Evolutionary conservation across 1,140 invertebrate genomes (phyloP).

Genomic region (Drosophila albomicans): DNA sequence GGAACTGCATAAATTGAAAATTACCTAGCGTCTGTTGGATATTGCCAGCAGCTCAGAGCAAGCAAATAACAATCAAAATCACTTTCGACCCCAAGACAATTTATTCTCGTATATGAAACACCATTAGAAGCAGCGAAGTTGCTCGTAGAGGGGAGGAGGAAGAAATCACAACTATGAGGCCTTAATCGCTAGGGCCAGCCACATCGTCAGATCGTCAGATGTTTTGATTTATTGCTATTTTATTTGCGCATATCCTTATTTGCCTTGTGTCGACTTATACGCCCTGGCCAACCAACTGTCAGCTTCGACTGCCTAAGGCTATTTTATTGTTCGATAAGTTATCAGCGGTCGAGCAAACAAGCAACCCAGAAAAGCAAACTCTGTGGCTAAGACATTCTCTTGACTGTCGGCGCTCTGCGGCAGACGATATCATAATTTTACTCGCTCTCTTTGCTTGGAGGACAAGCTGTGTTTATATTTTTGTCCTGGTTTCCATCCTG

Average conservation of each 20-base stretch:
- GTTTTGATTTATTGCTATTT: constrained; percentile 82
- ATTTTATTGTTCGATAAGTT: constrained; percentile 82
- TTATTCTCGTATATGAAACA: constrained; percentile 50
- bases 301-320: constrained; percentile 58
- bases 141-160: constrained; percentile 6
- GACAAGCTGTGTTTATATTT: constrained; percentile 64
- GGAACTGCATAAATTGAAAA: constrained; percentile 41
- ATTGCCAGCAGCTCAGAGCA: constrained; percentile 40
- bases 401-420: constrained; percentile 3
- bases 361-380: constrained; percentile 38
- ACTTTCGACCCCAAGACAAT: constrained; percentile 78
- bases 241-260: constrained; percentile 83
- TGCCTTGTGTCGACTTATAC: constrained; percentile 60
- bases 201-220: constrained; percentile 78
- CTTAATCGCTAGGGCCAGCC: constrained; percentile 74
- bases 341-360: constrained; percentile 67
- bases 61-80: constrained; percentile 82
- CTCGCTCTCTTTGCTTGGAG: constrained; percentile 31
- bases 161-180: constrained; percentile 69
- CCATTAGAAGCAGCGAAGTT: constrained; percentile 7
- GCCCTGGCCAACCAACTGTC: constrained; percentile 32
- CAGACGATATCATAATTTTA: constrained; percentile 74
- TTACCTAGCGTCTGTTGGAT: constrained; percentile 19
- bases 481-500: constrained; percentile 51
- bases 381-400: constrained; percentile 14